Conservation (phyloP, 92 coral and sea anemone species). For the Pocillopora meandrina region DNA sequence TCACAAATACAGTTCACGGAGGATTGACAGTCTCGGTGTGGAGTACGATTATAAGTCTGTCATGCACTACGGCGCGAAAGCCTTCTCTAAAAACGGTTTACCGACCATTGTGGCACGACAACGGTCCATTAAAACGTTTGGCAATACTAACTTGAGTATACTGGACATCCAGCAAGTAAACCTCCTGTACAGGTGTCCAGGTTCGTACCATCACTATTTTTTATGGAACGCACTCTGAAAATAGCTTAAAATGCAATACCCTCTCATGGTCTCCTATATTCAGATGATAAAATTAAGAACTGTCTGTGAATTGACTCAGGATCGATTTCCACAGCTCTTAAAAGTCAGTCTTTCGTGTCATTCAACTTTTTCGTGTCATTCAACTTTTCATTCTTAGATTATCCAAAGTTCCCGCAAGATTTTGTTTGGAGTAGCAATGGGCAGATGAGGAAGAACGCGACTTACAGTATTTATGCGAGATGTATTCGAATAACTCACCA, state of each 20-base stretch:
- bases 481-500: constrained; percentile 72
- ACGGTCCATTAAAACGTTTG: constrained; percentile 65
- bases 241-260: too few relatives aligned
- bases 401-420: constrained; percentile 85
- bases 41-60: constrained; percentile 85
- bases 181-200: constrained; percentile 83
- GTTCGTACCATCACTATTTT: constrained; percentile 33
- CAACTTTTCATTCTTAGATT: constrained; percentile 48
- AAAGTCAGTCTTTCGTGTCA: neutral
- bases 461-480: neutral
- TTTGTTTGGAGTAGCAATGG: constrained; percentile 72
- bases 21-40: constrained; percentile 79
- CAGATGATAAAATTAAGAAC: too few relatives aligned
- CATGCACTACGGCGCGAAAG: constrained; percentile 85
- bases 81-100: constrained; percentile 66
- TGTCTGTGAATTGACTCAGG: too few relatives aligned
- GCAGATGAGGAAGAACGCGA: constrained; percentile 20
- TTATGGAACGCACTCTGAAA: too few relatives aligned
- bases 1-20: constrained; percentile 54
- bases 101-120: constrained; percentile 72
- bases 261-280: too few relatives aligned
- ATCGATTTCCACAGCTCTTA: too few relatives aligned
- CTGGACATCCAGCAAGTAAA: constrained; percentile 89
- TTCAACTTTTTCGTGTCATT: neutral
- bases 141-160: constrained; percentile 73